These are phyloP conservation scores for Sesamia inferens DNA, from an alignment of 2,888 invertebrate genomes.

Conservation along the genomic window DNA sequence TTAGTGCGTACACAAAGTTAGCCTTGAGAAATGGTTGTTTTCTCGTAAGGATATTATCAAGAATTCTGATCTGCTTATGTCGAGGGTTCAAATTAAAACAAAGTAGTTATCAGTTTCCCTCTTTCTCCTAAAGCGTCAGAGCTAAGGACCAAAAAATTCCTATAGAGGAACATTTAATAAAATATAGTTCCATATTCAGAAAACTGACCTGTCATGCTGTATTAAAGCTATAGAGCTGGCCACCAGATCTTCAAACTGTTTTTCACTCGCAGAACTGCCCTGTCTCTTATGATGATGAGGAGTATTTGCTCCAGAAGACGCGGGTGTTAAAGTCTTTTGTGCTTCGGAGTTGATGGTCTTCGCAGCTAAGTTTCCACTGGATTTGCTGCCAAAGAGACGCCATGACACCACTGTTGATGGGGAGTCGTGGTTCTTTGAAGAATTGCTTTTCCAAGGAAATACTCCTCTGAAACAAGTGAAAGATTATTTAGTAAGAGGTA, in stretches of 20 bases:
- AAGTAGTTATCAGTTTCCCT: too few species aligned
- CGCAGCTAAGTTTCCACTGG: conserved; percentile 78
- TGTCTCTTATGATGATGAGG: conserved; percentile 85
- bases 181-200: background rate
- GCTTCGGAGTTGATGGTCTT: conserved; percentile 76
- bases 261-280: conserved; percentile 88
- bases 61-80: background rate
- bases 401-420: conserved; percentile 75
- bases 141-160: background rate
- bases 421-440: conserved; percentile 78
- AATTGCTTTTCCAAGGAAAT: conserved; percentile 88
- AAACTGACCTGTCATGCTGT: conserved; percentile 91
- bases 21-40: background rate
- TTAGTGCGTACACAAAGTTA: background rate
- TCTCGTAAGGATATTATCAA: background rate
- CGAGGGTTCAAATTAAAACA: background rate
- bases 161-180: background rate
- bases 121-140: too few species aligned
- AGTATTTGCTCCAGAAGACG: conserved; percentile 82
- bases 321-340: conserved; percentile 80
- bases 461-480: conserved; percentile 87
- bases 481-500: conserved; percentile 9
- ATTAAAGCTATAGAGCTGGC: conserved; percentile 93
- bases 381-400: conserved; percentile 85
- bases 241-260: conserved; percentile 90